phyloP scores from a whole-genome alignment of 2,113 vertebrate species.

The Gavia stellata region DNA sequence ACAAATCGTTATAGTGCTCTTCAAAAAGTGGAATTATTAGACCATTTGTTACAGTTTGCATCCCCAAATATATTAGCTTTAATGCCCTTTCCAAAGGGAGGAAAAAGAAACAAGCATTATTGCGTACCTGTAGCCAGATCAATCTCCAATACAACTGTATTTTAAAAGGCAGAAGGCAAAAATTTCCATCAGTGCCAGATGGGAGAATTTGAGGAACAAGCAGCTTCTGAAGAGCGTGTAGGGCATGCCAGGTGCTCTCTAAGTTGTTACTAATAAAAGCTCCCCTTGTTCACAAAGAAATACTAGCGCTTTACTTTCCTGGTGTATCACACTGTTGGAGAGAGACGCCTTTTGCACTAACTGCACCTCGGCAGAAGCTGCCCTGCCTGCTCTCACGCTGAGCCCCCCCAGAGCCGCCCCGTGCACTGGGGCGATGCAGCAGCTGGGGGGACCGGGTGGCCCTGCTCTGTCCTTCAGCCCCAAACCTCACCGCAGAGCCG shows the following conservation, averaged over 20 bases:
- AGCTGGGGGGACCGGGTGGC: too few species aligned
- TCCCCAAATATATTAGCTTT: background rate
- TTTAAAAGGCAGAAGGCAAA: background rate
- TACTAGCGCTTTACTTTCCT: background rate
- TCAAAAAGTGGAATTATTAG: background rate
- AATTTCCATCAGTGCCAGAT: rapidly evolving
- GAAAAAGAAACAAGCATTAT: background rate
- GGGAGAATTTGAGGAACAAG: rapidly evolving
- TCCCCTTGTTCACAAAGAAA: background rate
- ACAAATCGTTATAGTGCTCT: rapidly evolving
- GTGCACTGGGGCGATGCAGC: too few species aligned
- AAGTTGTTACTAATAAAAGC: background rate
- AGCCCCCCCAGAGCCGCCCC: background rate
- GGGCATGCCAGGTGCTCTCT: rapidly evolving
- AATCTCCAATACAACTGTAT: background rate
- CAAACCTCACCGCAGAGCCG: background rate
- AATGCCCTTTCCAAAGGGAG: background rate
- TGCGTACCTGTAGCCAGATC: background rate
- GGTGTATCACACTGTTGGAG: rapidly evolving
- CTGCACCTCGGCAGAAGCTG: rapidly evolving
- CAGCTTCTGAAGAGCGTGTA: rapidly evolving
- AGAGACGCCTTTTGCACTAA: background rate
- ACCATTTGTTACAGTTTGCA: background rate
- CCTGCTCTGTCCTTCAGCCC: background rate
- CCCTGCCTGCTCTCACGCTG: background rate